A percentile compares a stretch with the other conserved stretches of the same genome.
Evolutionary conservation across 2,888 invertebrate species (phyloP).

Genomic region (Glaucopsyche alexis): DNA sequence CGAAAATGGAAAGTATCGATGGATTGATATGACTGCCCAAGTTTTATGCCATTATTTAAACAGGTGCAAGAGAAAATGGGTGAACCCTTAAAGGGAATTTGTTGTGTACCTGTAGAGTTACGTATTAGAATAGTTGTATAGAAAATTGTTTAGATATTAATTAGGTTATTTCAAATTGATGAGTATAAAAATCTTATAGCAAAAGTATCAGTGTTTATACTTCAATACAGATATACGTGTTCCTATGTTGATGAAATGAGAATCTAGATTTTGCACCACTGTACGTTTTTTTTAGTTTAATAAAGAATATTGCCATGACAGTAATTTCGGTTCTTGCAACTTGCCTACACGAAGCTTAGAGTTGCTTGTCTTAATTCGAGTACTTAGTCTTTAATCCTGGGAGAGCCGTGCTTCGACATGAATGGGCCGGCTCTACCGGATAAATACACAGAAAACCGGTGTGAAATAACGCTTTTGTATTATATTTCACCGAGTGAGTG

Average conservation of each 20-base stretch:
- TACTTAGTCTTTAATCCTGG: background rate
- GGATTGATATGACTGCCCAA: conserved; percentile 25
- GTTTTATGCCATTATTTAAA: conserved; percentile 28
- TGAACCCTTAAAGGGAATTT: background rate
- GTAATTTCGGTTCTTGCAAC: background rate
- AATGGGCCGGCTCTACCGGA: no score
- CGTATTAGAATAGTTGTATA: conserved; percentile 9
- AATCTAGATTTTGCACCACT: background rate
- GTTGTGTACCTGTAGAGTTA: background rate
- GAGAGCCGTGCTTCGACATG: no score
- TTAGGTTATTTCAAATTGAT: conserved; percentile 3
- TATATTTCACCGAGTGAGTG: no score
- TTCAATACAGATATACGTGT: background rate
- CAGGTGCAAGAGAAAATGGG: background rate
- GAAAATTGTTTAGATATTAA: background rate
- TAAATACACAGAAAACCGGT: no score
- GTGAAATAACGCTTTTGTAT: no score
- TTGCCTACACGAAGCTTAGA: background rate
- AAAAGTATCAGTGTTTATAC: background rate
- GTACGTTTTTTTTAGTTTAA: background rate
- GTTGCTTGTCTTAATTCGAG: background rate
- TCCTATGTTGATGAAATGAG: background rate
- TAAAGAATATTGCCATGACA: background rate
- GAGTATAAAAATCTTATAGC: background rate
- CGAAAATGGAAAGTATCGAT: background rate